Base-by-base conservation (phyloP, 2,113 vertebrate species). In the Phylloscopus whistleri region DNA sequence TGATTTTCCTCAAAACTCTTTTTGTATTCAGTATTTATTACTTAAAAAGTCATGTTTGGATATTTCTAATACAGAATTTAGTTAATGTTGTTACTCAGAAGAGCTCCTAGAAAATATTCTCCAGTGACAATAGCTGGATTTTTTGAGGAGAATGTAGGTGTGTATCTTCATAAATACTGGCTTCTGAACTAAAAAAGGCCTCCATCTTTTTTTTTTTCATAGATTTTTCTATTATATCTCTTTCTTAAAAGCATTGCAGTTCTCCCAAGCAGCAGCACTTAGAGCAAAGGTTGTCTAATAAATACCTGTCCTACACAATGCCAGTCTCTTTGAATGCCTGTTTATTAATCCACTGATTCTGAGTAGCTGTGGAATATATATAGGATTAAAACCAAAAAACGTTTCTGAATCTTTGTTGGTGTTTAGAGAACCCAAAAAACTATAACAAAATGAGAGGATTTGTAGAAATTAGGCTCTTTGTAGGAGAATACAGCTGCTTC, bases 91-190 rank as follows among this genome's bases (percentile, higher is more conserved):
- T n/a, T 90, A 39, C 37, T 87, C 39, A 44, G 24, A 84, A 79
- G 31, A 76, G 51, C 75, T 93, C 51, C 56, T 72, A 55, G 78
- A 79, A 87, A 88, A 89, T 82, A 78, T 7, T 64, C 74, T 73
- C 0, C 55, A 48, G 24, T 93, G 70, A 63, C 59, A 93, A 67
- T 31, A 89, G 58, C 43, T 87, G 35, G 28, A 7, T 9, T 84
- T 87, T 93, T 64, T 84, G 58, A 94, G 89, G 89, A 84, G 84
- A 82, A 56, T 58, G 87, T 93, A 90, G 78, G 87, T 91, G 63
- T 91, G 9, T 60, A 33, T 87, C 84, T 87, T 87, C 79, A 64
- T 67, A 90, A 93, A 75, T 48, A 21, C 52, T 75, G 74, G 46
- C 30, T 95, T 78, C 81, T 64, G 81, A 82, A 89, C 16, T 10